Base-by-base conservation (phyloP, 2,113 vertebrate species). In the Hepsetus odoe region DNA sequence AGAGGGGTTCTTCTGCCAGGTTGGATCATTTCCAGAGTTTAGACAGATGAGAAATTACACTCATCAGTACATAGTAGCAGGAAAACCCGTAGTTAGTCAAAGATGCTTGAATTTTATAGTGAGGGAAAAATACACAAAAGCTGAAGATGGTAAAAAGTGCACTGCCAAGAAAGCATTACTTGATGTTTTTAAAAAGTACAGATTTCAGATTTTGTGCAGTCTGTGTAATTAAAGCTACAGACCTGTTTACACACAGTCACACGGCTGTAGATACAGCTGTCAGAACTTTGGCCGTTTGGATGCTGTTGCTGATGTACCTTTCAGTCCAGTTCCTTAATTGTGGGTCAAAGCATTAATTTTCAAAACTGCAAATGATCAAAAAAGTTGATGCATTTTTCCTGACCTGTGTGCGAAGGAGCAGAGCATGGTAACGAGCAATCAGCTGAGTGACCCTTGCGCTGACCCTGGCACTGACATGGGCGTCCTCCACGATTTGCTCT, bases 401-500 rank as follows among this genome's bases (percentile, higher is more conserved):
- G 76, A 98, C 97, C 92, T 96, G 89, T 65, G 95, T 92, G 80
- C 90, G 94, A 66, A 99, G 94, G 71, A 97, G 92, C 77, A 98
- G 89, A 33, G 94, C 93, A 83, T 99, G 96, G 87, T 97, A 99
- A 73, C 91, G 93, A 69, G 96, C 93, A 0, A 95, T 94, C 67
- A 98, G 93, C 84, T 97, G 95, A 0, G 96, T 97, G 71, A 96
- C 95, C 72, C 95, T 95, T 70, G 90, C 92, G 76, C 96, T 95
- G 84, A 95, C 88, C 13, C 89, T 87, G 85, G 94, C 94, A 76
- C 91, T 93, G 84, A 94, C 92, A 32, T 94, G 94, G 80, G 90
- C 94, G 88, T 97, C 95, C 18, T 98, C 96, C 79, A 98, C 86
- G 69, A 98, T 91, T 90, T 98, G 94, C 90, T 99, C 96, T 1